A percentile compares a stretch with the other conserved stretches of the same genome.
Evolutionary conservation across 2,888 invertebrate genomes (phyloP).

Genomic region (Sminthurinus aureus): DNA sequence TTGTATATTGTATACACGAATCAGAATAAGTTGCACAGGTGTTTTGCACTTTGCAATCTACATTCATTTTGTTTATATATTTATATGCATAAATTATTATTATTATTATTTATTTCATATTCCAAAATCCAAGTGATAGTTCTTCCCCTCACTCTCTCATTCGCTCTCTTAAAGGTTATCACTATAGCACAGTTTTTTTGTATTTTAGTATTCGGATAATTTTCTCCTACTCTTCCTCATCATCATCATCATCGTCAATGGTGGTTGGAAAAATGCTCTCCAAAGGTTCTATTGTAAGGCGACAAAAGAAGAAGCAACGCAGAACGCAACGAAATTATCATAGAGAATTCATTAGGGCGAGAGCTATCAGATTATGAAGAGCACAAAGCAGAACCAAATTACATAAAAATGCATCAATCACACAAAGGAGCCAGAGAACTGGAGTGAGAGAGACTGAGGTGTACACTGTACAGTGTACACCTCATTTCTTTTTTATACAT

Average conservation of each 20-base stretch:
- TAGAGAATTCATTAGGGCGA: conserved; percentile 53
- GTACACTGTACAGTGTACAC: conserved; percentile 5
- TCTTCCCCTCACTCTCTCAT: too few relatives aligned
- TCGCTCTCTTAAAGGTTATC: too few relatives aligned
- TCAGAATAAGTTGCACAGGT: too few relatives aligned
- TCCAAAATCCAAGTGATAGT: too few relatives aligned
- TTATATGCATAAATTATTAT: too few relatives aligned
- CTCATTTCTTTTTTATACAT: conserved; percentile 14
- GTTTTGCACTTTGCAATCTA: too few relatives aligned
- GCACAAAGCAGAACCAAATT: conserved; percentile 55
- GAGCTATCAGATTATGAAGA: conserved; percentile 53
- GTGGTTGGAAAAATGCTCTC: conserved; percentile 21
- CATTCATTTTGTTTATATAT: too few relatives aligned
- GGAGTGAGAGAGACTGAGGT: too few relatives aligned
- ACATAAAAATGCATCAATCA: conserved; percentile 55
- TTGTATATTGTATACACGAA: too few relatives aligned
- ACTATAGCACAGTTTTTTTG: too few relatives aligned
- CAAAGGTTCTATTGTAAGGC: conserved; percentile 39
- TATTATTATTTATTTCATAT: too few relatives aligned
- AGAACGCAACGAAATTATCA: conserved; percentile 46
- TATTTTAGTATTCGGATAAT: too few relatives aligned
- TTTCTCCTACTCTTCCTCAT: not conserved
- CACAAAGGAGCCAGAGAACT: conserved; percentile 26
- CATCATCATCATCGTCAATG: not conserved
- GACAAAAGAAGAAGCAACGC: conserved; percentile 42